Percentiles rank a stretch among this genome's conserved stretches.
Conservation (phyloP, 1,140 invertebrate species). For the Yoshiicerus persimilis region DNA sequence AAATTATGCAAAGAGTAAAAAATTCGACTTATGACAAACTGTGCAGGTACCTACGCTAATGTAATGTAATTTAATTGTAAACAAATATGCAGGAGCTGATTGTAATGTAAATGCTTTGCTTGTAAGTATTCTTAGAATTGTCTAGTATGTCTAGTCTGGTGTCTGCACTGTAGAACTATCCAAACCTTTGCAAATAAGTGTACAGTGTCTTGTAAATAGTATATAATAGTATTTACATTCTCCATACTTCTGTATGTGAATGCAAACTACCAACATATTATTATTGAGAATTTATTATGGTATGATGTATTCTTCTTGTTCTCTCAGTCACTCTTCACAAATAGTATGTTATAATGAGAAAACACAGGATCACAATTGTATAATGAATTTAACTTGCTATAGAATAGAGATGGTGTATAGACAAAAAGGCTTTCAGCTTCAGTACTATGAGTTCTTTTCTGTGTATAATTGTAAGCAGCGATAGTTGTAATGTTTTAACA, state of each 20-base stretch:
- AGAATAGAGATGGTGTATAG: neutral
- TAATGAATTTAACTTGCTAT: neutral
- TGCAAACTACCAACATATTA: no score
- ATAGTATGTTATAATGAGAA: neutral
- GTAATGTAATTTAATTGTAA: no score
- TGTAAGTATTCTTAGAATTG: no score
- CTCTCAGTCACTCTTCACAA: neutral
- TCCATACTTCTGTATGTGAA: neutral
- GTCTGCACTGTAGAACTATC: no score
- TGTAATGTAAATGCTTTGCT: no score
- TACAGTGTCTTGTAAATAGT: no score
- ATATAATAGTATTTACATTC: neutral
- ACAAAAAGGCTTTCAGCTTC: neutral
- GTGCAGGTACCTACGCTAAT: no score
- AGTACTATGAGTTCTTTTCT: neutral
- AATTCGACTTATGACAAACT: neutral
- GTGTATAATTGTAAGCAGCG: neutral
- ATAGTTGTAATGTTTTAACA: conserved; percentile 10
- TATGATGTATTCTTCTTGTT: neutral
- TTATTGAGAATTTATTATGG: neutral
- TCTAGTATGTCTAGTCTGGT: no score
- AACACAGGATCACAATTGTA: neutral
- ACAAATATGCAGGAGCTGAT: no score
- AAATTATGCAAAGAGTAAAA: neutral
- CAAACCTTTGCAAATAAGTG: no score